Conservation (phyloP, 2,113 vertebrate genomes). For the Leiothrix lutea region DNA sequence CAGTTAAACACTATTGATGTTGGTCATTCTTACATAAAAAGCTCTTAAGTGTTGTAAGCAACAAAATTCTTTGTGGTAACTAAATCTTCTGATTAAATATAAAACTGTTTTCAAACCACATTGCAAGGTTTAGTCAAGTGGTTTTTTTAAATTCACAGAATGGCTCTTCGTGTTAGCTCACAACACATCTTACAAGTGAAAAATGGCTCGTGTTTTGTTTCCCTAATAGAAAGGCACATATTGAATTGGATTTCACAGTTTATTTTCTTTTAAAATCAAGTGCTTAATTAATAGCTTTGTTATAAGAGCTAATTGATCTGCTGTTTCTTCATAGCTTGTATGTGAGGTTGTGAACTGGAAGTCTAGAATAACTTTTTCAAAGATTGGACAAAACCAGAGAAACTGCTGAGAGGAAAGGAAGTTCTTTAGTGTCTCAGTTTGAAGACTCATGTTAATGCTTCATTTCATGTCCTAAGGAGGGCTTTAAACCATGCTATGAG, state of each 20-base stretch:
- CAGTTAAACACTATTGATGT: not conserved
- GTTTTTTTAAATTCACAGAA: not conserved
- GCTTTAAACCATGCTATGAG: not conserved
- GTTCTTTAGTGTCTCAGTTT: not conserved
- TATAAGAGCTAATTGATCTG: not conserved
- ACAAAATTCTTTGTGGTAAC: not conserved
- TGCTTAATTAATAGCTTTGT: not conserved
- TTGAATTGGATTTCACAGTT: not conserved
- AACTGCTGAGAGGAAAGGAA: not conserved
- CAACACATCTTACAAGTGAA: rapidly evolving
- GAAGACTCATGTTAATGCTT: not conserved
- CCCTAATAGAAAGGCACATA: not conserved
- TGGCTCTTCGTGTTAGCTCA: not conserved
- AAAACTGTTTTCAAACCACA: not conserved
- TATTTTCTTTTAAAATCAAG: not conserved
- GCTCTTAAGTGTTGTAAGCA: not conserved
- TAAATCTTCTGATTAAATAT: not conserved
- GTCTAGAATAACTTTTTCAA: not conserved
- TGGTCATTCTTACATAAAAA: not conserved
- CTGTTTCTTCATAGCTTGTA: not conserved
- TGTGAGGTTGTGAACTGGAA: not conserved
- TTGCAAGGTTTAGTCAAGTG: not conserved
- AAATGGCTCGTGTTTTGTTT: not conserved
- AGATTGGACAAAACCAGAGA: not conserved
- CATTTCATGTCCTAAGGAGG: not conserved